Percentiles rank a stretch among this genome's conserved stretches.
Conservation (phyloP, 2,888 invertebrate genomes). For the Prosapia bicincta region DNA sequence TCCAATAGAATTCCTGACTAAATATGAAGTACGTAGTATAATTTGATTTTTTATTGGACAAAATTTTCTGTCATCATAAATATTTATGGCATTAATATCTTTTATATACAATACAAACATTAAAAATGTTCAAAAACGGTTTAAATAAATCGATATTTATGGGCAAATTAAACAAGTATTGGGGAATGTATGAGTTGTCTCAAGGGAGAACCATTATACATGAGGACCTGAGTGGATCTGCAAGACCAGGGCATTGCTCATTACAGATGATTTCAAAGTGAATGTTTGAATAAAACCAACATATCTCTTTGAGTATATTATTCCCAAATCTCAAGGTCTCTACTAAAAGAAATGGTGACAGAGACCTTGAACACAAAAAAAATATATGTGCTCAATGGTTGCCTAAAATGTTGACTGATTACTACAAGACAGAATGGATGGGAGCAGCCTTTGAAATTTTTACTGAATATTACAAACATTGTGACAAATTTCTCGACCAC, state of each 20-base stretch:
- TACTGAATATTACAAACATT: conserved; percentile 9
- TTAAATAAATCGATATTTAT: neutral
- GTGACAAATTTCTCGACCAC: conserved; percentile 5
- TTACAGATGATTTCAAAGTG: too few relatives aligned
- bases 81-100: too few relatives aligned
- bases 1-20: too few relatives aligned
- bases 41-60: neutral
- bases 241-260: neutral
- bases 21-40: neutral
- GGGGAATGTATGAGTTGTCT: neutral
- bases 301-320: neutral
- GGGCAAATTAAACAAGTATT: neutral
- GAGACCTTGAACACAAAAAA: neutral
- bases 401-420: neutral
- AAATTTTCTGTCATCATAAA: too few relatives aligned
- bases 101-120: too few relatives aligned
- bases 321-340: neutral
- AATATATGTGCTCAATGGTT: neutral
- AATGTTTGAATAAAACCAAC: neutral
- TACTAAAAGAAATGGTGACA: neutral
- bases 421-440: neutral
- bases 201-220: neutral
- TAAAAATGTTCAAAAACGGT: too few relatives aligned
- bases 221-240: neutral
- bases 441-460: conserved; percentile 5